These are phyloP conservation scores for Crotalus helleri DNA, from an alignment of 2,113 vertebrate species.

Conservation along the genomic window DNA sequence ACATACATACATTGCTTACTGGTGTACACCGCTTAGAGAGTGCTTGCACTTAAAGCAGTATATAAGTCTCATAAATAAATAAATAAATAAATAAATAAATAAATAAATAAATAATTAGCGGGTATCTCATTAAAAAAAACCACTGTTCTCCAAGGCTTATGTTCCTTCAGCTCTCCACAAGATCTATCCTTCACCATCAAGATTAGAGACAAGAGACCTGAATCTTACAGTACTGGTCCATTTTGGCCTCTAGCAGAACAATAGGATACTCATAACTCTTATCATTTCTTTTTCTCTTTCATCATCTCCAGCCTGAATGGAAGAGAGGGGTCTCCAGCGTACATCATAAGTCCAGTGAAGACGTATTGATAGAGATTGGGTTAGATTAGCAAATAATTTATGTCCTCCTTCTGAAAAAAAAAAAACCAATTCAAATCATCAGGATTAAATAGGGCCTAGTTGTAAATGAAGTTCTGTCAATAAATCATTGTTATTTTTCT, in stretches of 20 bases:
- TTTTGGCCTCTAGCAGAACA: rapidly evolving
- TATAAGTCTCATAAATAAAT: too few species aligned
- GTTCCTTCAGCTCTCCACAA: not conserved
- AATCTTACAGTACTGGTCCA: rapidly evolving
- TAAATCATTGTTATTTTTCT: not conserved
- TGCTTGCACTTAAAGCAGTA: too few species aligned
- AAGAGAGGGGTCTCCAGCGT: not conserved
- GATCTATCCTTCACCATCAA: not conserved
- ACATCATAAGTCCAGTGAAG: not conserved
- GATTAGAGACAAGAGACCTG: not conserved
- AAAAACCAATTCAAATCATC: not conserved
- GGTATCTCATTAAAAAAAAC: not conserved
- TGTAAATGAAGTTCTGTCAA: not conserved
- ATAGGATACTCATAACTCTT: not conserved
- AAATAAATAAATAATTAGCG: too few species aligned
- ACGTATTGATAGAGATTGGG: not conserved
- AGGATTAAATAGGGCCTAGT: not conserved
- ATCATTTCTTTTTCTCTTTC: not conserved
- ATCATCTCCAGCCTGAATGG: not conserved
- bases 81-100: too few species aligned
- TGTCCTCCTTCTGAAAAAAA: not conserved
- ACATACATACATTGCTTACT: too few species aligned
- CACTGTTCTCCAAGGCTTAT: rapidly evolving
- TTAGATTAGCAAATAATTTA: not conserved
- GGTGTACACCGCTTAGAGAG: too few species aligned